Conservation (phyloP, 2,797 vertebrate genomes). For the Lepilemur ruficaudatus region DNA sequence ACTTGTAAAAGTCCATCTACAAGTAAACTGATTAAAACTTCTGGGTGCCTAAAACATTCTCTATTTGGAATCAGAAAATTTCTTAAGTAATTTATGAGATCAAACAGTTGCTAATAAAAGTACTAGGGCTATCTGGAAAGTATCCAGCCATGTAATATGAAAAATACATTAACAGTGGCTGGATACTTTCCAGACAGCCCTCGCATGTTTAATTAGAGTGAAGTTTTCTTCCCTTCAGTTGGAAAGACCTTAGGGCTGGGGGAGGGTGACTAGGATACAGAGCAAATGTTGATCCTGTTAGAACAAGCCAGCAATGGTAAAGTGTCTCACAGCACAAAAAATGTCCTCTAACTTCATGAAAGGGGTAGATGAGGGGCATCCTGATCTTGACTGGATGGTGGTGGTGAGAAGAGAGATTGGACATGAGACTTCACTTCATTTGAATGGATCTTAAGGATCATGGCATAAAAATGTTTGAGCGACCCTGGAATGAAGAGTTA, state of each 20-base stretch:
- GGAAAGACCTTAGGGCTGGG: background rate
- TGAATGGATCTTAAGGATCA: background rate
- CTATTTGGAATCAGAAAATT: background rate
- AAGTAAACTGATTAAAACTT: slow-evolving; percentile 11
- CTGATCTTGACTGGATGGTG: background rate
- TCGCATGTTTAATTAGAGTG: background rate
- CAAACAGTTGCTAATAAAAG: background rate
- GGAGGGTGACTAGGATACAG: background rate
- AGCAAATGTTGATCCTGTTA: background rate
- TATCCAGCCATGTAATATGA: no score
- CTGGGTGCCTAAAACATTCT: background rate
- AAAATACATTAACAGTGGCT: no score
- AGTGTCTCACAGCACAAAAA: background rate
- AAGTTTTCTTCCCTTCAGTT: background rate
- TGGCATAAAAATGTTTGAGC: background rate
- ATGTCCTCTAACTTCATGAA: background rate
- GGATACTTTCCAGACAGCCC: no score
- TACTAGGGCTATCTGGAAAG: accelerated
- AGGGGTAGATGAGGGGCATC: background rate
- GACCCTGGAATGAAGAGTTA: background rate
- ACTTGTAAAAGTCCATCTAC: background rate
- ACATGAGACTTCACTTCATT: background rate
- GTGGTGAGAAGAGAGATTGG: background rate
- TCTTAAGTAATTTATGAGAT: background rate
- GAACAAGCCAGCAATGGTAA: background rate